Conservation (phyloP, 2,888 invertebrate species). For the Agriopis leucophaearia region DNA sequence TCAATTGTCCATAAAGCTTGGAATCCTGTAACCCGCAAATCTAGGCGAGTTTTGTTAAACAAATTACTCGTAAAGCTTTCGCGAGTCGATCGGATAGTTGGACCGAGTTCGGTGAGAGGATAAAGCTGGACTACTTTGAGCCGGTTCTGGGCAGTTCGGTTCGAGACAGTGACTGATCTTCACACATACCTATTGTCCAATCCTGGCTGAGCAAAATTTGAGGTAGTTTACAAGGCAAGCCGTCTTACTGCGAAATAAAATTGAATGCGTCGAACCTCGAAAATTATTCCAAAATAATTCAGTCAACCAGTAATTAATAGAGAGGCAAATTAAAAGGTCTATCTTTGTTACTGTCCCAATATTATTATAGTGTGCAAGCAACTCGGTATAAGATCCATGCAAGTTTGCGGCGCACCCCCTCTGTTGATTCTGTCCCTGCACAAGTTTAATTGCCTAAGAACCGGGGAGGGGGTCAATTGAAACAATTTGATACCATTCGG, state of each 20-base stretch:
- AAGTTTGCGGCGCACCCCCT: constrained; percentile 60
- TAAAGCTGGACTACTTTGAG: constrained; percentile 67
- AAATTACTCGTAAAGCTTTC: constrained; percentile 77
- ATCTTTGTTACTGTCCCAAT: not conserved
- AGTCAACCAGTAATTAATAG: too few species aligned
- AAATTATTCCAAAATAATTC: too few species aligned
- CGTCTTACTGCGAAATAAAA: too few species aligned
- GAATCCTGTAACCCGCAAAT: constrained; percentile 53
- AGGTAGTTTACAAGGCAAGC: not conserved
- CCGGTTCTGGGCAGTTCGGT: constrained; percentile 36
- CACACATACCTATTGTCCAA: not conserved
- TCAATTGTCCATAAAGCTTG: constrained; percentile 13
- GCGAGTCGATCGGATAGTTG: constrained; percentile 72
- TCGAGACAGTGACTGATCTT: constrained; percentile 30
- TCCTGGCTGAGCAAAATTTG: not conserved
- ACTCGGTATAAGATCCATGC: constrained; percentile 37
- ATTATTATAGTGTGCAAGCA: constrained; percentile 19
- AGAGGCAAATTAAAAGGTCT: not conserved
- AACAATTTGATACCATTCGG: constrained; percentile 69
- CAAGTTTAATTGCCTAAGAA: constrained; percentile 77
- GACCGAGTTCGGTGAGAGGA: constrained; percentile 51
- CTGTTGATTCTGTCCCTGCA: constrained; percentile 65
- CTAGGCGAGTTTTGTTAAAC: constrained; percentile 68
- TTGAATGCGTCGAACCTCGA: too few species aligned
- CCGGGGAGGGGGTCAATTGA: constrained; percentile 67